phyloP scores from a whole-genome alignment of 2,888 invertebrate genomes.

The Tinea trinotella region DNA sequence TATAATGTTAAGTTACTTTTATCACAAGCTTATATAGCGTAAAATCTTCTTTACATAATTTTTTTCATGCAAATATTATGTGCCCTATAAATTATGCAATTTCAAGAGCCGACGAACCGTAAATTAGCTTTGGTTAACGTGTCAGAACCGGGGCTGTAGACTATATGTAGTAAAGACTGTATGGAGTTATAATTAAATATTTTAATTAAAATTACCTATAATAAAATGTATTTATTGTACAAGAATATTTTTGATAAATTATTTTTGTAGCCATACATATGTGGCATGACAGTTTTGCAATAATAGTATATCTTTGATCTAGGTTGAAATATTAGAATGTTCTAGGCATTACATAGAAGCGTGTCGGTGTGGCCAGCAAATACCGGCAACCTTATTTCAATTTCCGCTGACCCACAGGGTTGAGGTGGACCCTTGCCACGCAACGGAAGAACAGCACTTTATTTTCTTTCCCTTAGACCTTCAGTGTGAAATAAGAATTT shows the following conservation, averaged over 20 bases:
- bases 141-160: not conserved
- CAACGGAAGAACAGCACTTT: constrained; percentile 35
- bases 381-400: constrained; percentile 40
- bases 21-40: not conserved
- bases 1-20: too few relatives aligned
- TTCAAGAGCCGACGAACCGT: not conserved
- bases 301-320: not conserved
- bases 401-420: constrained; percentile 40
- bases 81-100: constrained; percentile 1
- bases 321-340: constrained; percentile 3
- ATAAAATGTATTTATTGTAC: too few relatives aligned
- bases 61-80: constrained; percentile 7
- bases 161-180: too few relatives aligned
- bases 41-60: not conserved
- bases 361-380: constrained; percentile 9
- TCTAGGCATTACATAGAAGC: constrained; percentile 5
- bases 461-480: constrained; percentile 37
- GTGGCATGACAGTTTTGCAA: not conserved
- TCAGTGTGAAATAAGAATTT: constrained; percentile 41
- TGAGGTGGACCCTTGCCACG: constrained; percentile 25
- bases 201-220: too few relatives aligned
- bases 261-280: not conserved
- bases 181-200: too few relatives aligned
- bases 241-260: too few relatives aligned
- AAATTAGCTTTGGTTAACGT: not conserved